phyloP scores from a whole-genome alignment of 1,140 invertebrate species.

The Drosophila equinoxialis region DNA sequence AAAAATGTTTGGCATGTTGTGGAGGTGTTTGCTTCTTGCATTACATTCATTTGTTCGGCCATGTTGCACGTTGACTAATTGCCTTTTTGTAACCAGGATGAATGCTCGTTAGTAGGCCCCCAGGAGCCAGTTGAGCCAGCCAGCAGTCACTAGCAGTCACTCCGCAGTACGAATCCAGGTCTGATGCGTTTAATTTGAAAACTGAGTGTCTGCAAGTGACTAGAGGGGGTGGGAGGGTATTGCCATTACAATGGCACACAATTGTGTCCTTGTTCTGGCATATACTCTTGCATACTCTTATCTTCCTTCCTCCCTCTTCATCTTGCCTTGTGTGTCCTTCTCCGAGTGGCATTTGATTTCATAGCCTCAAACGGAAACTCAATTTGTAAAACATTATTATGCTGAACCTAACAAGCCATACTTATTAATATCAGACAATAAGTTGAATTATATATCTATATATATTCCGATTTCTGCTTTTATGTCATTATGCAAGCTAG shows the following conservation, averaged over 20 bases:
- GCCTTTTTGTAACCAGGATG: slow-evolving; percentile 23
- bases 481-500: no score
- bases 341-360: slow-evolving; percentile 41
- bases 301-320: no score
- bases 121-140: slow-evolving; percentile 11
- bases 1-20: not conserved
- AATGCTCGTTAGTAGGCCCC: slow-evolving; percentile 40
- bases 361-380: not conserved
- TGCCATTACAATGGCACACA: not conserved
- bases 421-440: no score
- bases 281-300: not conserved
- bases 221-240: no score
- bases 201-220: slow-evolving; percentile 16
- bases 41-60: slow-evolving; percentile 19
- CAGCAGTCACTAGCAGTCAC: not conserved
- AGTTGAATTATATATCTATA: no score
- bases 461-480: no score
- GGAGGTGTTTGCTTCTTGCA: slow-evolving; percentile 1
- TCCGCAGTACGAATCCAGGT: slow-evolving; percentile 3
- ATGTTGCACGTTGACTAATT: slow-evolving; percentile 49
- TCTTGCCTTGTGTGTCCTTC: slow-evolving; percentile 10
- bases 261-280: slow-evolving; percentile 7
- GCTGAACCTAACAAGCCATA: no score
- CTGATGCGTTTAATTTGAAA: slow-evolving; percentile 48
- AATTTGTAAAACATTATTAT: no score